A percentile compares a stretch with the other conserved stretches of the same genome.
Evolutionary conservation across 2,113 vertebrate species (phyloP).

Genomic region (Bufo bufo): DNA sequence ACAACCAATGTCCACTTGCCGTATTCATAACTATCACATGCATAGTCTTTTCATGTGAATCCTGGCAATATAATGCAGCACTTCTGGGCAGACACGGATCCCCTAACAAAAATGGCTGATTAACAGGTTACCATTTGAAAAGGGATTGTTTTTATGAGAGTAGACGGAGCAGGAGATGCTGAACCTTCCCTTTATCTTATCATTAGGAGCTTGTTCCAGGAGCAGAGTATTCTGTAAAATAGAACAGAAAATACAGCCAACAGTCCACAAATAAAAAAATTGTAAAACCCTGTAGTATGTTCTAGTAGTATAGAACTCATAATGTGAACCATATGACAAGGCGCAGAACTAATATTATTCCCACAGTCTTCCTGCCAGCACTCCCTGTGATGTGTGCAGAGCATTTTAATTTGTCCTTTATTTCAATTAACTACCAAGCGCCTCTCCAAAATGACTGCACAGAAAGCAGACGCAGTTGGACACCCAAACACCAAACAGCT

Average conservation of each 20-base stretch:
- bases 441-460: neutral
- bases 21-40: too few species aligned
- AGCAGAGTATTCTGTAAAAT: neutral
- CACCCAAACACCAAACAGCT: constrained; percentile 15
- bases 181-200: neutral
- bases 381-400: constrained; percentile 19
- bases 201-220: neutral
- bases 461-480: constrained; percentile 24
- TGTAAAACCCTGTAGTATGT: neutral
- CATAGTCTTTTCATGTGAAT: too few species aligned
- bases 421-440: neutral
- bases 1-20: too few species aligned
- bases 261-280: neutral
- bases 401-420: constrained; percentile 42
- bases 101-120: too few species aligned
- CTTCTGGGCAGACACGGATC: too few species aligned
- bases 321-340: constrained; percentile 10
- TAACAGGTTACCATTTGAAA: too few species aligned
- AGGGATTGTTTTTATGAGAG: neutral
- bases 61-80: too few species aligned
- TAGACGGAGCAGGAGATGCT: neutral
- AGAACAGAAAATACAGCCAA: neutral
- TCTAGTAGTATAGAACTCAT: neutral
- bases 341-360: neutral
- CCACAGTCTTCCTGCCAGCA: neutral